Evolutionary conservation across 2,113 vertebrate genomes (phyloP), one percentile per base, ranked within the genome.

Genomic region (Poeciliopsis prolifica): DNA sequence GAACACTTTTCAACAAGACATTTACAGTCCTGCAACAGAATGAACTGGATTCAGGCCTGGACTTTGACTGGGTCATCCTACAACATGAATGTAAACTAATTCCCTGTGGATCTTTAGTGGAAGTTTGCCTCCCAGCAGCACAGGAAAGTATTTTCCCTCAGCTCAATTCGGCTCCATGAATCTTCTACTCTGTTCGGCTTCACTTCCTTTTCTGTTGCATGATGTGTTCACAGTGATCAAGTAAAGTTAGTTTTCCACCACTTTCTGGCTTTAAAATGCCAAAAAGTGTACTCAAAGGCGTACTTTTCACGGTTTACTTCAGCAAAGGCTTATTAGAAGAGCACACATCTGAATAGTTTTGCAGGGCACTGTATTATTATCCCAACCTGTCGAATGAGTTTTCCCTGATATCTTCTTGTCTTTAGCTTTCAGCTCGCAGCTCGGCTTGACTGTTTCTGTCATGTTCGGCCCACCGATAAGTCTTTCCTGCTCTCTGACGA

Each of bases 401-500:
- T 89, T 94, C 54, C 77, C 81, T 54, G 74, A 67, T 10, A 40
- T 40, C 65, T 40, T 83, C 71, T 70, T 88, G 66, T 87, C 81
- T 70, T 70, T 86, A 40, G 42, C 65, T 0, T 67, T 15, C 24
- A n/a, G 54, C 58, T 71, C 77, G 40, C 66, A 24, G 22, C 66
- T 79, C 62, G 58, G 72, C 77, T 33, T 75, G 61, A 58, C 24
- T 15, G 35, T 19, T 35, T 86, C 75, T 48, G 61, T 88, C 19
- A 54, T 83, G 35, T 75, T 68, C 12, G 42, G 63, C 29, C 13
- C 74, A 35, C 82, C 85, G 33, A 94, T 61, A 80, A 94, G 89
- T 75, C 88, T 94, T 68, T 96, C 95, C 91, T 97, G 97, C 80
- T 97, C 96, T 87, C 91, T 86, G 84, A 98, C 91, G 79, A 98